Base-by-base conservation (phyloP, 2,113 vertebrate species). In the Euleptes europaea region DNA sequence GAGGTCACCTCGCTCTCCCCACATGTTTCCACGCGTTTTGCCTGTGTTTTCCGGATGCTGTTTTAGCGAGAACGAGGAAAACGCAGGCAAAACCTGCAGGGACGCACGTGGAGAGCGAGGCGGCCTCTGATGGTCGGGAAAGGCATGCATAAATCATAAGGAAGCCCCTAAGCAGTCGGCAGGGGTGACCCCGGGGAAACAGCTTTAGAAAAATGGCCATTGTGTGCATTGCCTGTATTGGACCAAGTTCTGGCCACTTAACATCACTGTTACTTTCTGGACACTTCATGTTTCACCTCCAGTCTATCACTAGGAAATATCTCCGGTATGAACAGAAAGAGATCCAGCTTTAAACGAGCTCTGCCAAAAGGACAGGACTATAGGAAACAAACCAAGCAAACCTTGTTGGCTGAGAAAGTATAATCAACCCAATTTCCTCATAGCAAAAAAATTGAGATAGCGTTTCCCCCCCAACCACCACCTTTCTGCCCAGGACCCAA, bases 281-380 rank as follows among this genome's bases (percentile, higher is more conserved):
- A 35, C 49, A 70, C 26, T 44, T 33, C 33, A 33, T 44, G 23
- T 57, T 73, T 54, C 82, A 78, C 83, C 83, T 84, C 66, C 66
- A 23, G 47, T 28, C 74, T 84, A 78, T 84, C 83, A 78, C 49
- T 71, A 75, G 75, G 70, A 78, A 78, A 78, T 84, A 84, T 84
- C 75, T 84, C n/a, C 60, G n/a, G 75, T 84, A 66, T 84, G 78
- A 31, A 33, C 38, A 26, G 51, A 71, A 78, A 42, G 67, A 78
- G 65, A 71, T 57, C 49, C 38, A 35, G 42, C 49, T 78, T 57
- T 66, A n/a, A 70, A 79, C 67, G 26, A 35, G 40, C 54, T 31
- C 71, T 80, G 40, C 42, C 67, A 49, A 40, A 65, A 85, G 54
- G 70, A 21, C 19, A 35, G n/a, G 69, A 14, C 26, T 26, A 65